These are phyloP conservation scores for Rhinichthys klamathensis DNA, from an alignment of 2,113 vertebrate genomes.

Conservation along the genomic window DNA sequence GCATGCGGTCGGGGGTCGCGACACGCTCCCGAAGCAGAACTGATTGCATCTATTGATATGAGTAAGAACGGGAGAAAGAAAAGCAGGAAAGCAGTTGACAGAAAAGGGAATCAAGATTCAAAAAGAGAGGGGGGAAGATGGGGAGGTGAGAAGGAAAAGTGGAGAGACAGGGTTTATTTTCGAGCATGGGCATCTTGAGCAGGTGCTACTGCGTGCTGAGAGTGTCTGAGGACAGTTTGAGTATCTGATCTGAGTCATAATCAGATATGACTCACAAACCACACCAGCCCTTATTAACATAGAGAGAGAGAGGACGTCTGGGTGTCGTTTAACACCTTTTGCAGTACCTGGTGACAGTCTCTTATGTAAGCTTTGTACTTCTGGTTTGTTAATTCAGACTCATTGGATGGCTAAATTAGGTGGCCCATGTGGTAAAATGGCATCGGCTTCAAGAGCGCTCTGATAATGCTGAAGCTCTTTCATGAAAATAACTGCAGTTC, in stretches of 20 bases:
- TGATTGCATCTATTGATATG: slow-evolving; percentile 48
- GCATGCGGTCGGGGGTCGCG: slow-evolving; percentile 33
- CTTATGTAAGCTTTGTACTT: slow-evolving; percentile 18
- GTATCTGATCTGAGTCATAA: slow-evolving; percentile 39
- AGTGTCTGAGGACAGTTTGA: slow-evolving; percentile 32
- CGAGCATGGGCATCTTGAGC: background rate
- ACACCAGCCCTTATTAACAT: slow-evolving; percentile 25
- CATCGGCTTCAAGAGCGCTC: background rate
- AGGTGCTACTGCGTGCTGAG: slow-evolving; percentile 34
- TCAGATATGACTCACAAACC: slow-evolving; percentile 34
- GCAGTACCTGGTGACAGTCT: background rate
- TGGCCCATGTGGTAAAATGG: background rate
- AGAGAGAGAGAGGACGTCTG: background rate
- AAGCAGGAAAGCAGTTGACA: slow-evolving; percentile 10
- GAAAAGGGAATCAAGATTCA: background rate
- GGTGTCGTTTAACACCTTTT: slow-evolving; percentile 29
- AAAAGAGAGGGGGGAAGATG: background rate
- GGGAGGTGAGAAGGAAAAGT: background rate
- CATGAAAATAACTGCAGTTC: background rate
- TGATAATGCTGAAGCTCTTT: background rate
- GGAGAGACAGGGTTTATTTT: slow-evolving; percentile 12
- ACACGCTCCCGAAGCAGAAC: slow-evolving; percentile 36
- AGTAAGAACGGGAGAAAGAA: slow-evolving; percentile 3
- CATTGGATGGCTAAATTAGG: slow-evolving; percentile 10
- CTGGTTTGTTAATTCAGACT: slow-evolving; percentile 25